A percentile compares a stretch with the other conserved stretches of the same genome.
Conservation (phyloP, 2,113 vertebrate species). For the Noctilio leporinus region DNA sequence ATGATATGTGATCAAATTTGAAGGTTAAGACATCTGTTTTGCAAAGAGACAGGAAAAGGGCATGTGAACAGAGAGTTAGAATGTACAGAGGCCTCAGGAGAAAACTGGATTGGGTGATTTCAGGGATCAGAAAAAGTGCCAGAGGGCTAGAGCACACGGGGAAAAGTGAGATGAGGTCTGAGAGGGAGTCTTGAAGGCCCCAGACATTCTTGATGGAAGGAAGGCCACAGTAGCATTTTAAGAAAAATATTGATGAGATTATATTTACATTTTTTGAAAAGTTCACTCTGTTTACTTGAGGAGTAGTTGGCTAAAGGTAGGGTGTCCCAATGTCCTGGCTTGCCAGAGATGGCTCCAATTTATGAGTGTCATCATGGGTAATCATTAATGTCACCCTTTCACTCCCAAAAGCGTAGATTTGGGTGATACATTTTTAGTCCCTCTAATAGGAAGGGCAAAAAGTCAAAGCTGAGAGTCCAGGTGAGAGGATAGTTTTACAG, state of each 20-base stretch:
- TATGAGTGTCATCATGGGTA: neutral
- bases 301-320: neutral
- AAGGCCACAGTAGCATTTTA: neutral
- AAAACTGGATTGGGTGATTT: neutral
- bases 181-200: neutral
- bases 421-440: neutral
- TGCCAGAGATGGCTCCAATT: neutral
- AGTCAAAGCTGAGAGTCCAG: neutral
- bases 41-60: neutral
- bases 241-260: neutral
- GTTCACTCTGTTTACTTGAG: neutral
- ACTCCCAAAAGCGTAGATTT: neutral
- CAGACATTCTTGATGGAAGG: neutral
- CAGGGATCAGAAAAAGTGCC: neutral
- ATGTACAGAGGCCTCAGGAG: neutral
- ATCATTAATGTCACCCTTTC: neutral
- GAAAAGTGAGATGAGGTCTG: neutral
- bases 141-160: neutral
- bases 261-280: neutral
- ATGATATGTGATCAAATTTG: neutral
- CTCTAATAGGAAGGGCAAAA: neutral
- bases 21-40: neutral
- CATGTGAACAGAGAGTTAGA: accelerated
- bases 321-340: neutral
- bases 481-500: neutral